Conservation (phyloP, 2,113 vertebrate genomes). For the Salvator merianae region DNA sequence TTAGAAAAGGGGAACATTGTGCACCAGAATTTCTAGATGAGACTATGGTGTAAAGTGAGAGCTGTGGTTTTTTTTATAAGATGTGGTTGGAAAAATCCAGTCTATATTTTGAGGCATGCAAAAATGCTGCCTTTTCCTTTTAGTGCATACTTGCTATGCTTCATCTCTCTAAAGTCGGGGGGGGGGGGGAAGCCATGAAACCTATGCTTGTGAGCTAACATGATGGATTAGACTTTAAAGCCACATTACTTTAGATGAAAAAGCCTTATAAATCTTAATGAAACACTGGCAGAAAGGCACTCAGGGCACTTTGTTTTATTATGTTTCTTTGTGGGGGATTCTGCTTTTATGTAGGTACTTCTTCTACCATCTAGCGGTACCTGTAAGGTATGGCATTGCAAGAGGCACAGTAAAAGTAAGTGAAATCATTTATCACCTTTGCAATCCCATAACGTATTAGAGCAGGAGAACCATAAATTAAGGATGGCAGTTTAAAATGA, state of each 20-base stretch:
- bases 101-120: not conserved
- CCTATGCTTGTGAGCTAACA: not conserved
- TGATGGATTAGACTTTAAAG: constrained; percentile 30
- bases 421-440: not conserved
- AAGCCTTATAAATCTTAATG: constrained; percentile 8
- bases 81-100: not conserved
- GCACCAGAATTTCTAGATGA: not conserved
- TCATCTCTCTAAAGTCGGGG: not conserved
- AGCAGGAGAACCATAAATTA: not conserved
- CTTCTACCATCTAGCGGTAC: constrained; percentile 70
- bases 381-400: constrained; percentile 7
- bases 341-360: constrained; percentile 41
- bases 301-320: accelerated
- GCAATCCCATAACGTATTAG: not conserved
- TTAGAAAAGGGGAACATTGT: not conserved
- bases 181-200: no score
- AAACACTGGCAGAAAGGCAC: not conserved
- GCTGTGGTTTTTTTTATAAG: not conserved
- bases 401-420: not conserved
- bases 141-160: not conserved
- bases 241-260: constrained; percentile 28
- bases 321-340: not conserved
- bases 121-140: not conserved
- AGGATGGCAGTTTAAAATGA: not conserved
- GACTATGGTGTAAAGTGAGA: not conserved